These are phyloP conservation scores for Picathartes gymnocephalus DNA, from an alignment of 2,113 vertebrate genomes.

Conservation along the genomic window DNA sequence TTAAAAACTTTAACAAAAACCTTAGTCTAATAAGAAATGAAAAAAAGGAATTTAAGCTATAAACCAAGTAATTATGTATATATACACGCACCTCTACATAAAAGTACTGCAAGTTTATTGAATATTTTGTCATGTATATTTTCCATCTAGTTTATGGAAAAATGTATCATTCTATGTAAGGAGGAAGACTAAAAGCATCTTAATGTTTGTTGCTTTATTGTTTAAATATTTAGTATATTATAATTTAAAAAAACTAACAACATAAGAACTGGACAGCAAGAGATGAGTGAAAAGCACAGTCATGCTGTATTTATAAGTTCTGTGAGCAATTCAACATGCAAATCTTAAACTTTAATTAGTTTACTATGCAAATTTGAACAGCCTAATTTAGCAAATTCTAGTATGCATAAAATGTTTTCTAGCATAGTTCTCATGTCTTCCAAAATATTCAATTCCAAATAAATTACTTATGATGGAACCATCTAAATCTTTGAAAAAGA, in stretches of 20 bases:
- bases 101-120: background rate
- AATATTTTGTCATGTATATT: background rate
- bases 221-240: constrained; percentile 1
- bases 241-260: background rate
- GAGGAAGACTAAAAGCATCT: background rate
- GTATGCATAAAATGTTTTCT: background rate
- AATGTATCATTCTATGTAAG: background rate
- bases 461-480: background rate
- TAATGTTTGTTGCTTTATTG: background rate
- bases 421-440: background rate
- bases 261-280: background rate
- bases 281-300: background rate
- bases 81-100: background rate
- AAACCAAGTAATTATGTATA: background rate
- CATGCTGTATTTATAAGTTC: background rate
- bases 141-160: background rate
- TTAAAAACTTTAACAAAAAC: background rate
- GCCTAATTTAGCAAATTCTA: background rate
- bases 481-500: background rate
- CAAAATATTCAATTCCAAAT: background rate
- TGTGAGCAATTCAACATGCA: background rate
- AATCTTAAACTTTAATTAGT: constrained; percentile 17
- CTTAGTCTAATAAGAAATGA: background rate
- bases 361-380: background rate
- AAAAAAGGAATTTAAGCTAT: background rate